Conservation (phyloP, 2,888 invertebrate genomes). For the Elmis aenea region DNA sequence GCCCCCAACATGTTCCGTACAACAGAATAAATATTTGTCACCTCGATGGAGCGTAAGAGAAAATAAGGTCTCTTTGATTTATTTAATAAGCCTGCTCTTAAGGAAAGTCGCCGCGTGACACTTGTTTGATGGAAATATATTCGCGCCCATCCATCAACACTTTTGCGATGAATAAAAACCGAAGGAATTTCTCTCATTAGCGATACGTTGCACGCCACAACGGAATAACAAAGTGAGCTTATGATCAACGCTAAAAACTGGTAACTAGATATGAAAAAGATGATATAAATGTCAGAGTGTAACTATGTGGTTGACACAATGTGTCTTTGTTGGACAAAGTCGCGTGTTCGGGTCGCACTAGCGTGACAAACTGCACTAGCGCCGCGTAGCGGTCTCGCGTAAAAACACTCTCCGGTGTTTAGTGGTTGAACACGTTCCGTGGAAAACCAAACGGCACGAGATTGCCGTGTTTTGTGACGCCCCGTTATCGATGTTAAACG, state of each 20-base stretch:
- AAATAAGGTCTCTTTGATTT: too few species aligned
- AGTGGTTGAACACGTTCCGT: slow-evolving; percentile 21
- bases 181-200: too few species aligned
- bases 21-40: too few species aligned
- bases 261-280: slow-evolving; percentile 12
- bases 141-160: too few species aligned
- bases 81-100: too few species aligned
- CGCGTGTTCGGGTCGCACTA: slow-evolving; percentile 16
- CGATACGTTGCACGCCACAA: slow-evolving; percentile 7
- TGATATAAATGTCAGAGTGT: slow-evolving; percentile 19
- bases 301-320: slow-evolving; percentile 15
- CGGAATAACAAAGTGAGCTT: slow-evolving; percentile 3
- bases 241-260: not conserved
- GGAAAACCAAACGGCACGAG: slow-evolving; percentile 23
- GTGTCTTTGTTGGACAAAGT: slow-evolving; percentile 15
- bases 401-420: slow-evolving; percentile 19
- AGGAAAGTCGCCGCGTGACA: too few species aligned
- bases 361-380: slow-evolving; percentile 21
- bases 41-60: too few species aligned
- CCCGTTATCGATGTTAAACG: slow-evolving; percentile 22
- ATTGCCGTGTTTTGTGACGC: slow-evolving; percentile 20
- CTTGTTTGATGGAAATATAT: too few species aligned
- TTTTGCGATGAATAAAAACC: slow-evolving; percentile 4
- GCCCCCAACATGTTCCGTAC: too few species aligned
- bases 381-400: slow-evolving; percentile 16